Percentiles rank a stretch among this genome's conserved stretches.
Conservation (phyloP, 2,888 invertebrate species). For the Lithophane leautieri region DNA sequence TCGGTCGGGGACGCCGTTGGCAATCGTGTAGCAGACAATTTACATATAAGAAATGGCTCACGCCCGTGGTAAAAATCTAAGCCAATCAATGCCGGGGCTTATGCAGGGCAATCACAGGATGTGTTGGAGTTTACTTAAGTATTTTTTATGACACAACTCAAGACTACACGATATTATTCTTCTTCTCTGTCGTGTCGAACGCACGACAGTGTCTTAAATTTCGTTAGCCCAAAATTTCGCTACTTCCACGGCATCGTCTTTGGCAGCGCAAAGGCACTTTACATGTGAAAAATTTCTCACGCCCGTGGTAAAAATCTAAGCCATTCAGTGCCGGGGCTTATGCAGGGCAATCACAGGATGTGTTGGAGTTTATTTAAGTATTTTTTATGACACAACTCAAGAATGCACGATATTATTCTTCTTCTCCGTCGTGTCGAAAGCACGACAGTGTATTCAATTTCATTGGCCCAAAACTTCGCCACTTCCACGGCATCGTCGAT, state of each 20-base stretch:
- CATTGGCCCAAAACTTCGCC: too few species aligned
- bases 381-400: neutral
- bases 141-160: neutral
- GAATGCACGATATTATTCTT: neutral
- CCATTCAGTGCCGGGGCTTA: neutral
- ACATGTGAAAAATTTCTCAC: neutral
- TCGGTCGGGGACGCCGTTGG: too few species aligned
- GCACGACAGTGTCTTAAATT: too few species aligned
- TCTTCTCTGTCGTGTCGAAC: too few species aligned
- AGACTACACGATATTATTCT: neutral
- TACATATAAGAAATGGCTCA: neutral
- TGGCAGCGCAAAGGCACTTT: too few species aligned
- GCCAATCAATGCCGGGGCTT: neutral
- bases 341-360: neutral
- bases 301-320: neutral
- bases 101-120: neutral
- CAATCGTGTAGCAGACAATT: too few species aligned
- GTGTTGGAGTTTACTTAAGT: neutral
- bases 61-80: neutral
- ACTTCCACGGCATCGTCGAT: too few species aligned
- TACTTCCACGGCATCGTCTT: too few species aligned
- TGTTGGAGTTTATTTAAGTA: neutral
- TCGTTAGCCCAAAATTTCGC: too few species aligned
- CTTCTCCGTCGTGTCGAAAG: too few species aligned
- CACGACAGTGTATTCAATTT: too few species aligned